A percentile compares a stretch with the other conserved stretches of the same genome.
Evolutionary conservation across 2,888 invertebrate genomes (phyloP).

Genomic region (Candidula unifasciata): DNA sequence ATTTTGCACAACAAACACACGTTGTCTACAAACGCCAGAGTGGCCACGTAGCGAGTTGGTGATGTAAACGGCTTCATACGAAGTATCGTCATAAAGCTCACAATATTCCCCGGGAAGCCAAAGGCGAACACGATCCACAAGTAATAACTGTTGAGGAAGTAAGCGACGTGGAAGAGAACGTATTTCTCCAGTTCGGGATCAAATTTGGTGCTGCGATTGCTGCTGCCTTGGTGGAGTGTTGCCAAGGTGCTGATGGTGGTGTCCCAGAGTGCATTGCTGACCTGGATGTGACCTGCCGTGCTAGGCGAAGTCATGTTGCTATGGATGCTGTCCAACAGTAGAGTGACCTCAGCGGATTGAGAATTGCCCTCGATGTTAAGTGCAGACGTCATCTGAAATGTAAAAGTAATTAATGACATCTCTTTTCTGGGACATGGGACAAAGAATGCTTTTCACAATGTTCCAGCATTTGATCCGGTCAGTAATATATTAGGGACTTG

Average conservation of each 20-base stretch:
- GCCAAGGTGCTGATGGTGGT: not conserved
- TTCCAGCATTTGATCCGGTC: too few species aligned
- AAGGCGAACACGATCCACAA: constrained; percentile 63
- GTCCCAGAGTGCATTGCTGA: not conserved
- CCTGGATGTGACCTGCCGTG: not conserved
- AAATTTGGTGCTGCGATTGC: not conserved
- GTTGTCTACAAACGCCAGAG: constrained; percentile 68
- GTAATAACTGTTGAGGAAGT: constrained; percentile 65
- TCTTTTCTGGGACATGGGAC: too few species aligned
- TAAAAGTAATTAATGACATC: not conserved
- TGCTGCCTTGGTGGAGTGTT: not conserved
- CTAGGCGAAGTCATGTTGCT: not conserved
- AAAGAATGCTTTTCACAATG: too few species aligned
- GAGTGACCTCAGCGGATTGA: too few species aligned
- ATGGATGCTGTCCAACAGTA: not conserved
- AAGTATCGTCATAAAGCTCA: constrained; percentile 62
- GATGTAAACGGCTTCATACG: constrained; percentile 65
- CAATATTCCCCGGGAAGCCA: constrained; percentile 67
- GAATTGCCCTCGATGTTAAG: not conserved
- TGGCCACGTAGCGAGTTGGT: constrained; percentile 64
- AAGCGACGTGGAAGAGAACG: constrained; percentile 56
- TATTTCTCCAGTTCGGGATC: constrained; percentile 46
- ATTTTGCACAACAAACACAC: constrained; percentile 63
- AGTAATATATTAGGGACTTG: too few species aligned
- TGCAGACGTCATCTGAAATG: not conserved